Evolutionary conservation across 2,797 vertebrate genomes (phyloP).

Genomic region (Ctenosaura bakeri): DNA sequence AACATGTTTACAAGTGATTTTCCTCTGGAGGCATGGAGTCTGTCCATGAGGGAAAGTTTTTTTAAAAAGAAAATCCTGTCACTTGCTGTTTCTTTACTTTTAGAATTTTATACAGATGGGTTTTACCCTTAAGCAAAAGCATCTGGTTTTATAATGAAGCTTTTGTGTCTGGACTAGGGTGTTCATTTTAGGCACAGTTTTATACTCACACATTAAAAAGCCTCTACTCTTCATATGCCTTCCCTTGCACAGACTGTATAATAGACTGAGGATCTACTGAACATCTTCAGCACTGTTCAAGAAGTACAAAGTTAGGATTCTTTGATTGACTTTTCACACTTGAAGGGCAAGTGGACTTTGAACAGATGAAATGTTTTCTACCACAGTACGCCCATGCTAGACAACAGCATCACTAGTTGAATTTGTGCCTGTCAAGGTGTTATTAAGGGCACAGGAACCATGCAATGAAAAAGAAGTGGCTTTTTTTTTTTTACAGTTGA

Average conservation of each 20-base stretch:
- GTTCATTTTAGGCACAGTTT: slow-evolving; percentile 3
- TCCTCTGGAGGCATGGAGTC: slow-evolving; percentile 7
- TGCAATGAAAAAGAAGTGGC: neutral
- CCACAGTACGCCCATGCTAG: neutral
- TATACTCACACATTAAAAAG: slow-evolving; percentile 15
- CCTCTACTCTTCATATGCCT: neutral
- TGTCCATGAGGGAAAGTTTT: slow-evolving; percentile 26
- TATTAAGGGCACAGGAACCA: neutral
- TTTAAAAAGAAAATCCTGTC: neutral
- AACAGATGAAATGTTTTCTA: neutral
- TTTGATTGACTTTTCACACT: neutral
- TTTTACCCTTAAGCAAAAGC: slow-evolving; percentile 22
- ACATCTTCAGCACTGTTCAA: neutral
- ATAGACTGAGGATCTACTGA: neutral
- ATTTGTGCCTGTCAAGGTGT: neutral
- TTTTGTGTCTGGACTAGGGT: slow-evolving; percentile 14
- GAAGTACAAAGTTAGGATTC: neutral
- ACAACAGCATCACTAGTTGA: neutral
- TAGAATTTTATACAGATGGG: neutral
- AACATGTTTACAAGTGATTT: slow-evolving; percentile 30
- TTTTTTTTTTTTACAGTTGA: neutral
- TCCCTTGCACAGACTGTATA: neutral
- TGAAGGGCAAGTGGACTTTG: neutral
- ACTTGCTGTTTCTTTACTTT: neutral
- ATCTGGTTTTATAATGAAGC: neutral